Conservation (phyloP, 2,888 invertebrate species). For the Cremastinae sp. region DNA sequence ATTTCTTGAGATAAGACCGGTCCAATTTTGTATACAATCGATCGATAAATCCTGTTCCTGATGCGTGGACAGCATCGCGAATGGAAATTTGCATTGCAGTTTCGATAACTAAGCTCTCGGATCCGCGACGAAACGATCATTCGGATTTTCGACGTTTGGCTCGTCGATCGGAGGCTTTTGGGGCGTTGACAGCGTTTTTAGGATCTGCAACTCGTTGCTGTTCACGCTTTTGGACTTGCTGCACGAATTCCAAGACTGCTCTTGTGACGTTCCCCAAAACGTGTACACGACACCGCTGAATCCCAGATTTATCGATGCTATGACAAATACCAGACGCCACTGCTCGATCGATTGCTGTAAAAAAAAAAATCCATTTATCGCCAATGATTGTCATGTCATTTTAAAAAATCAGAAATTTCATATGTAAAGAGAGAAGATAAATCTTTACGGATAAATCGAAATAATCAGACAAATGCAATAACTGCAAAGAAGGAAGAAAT, state of each 20-base stretch:
- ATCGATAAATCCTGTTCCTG: background rate
- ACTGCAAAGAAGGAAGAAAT: no score
- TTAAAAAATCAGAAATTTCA: background rate
- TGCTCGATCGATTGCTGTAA: constrained; percentile 77
- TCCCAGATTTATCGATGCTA: constrained; percentile 71
- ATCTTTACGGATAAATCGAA: no score
- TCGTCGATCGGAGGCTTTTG: constrained; percentile 10
- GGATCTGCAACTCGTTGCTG: constrained; percentile 42
- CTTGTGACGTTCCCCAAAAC: constrained; percentile 73
- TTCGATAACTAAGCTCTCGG: constrained; percentile 1
- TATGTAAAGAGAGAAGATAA: no score
- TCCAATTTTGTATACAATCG: background rate
- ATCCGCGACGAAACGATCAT: constrained; percentile 1
- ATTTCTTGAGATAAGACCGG: background rate
- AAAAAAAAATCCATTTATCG: constrained; percentile 31
- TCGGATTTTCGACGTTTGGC: constrained; percentile 15
- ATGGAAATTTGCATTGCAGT: no score
- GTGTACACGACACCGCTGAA: constrained; percentile 69
- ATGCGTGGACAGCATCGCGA: no score
- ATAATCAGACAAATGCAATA: no score
- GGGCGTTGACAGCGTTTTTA: constrained; percentile 29
- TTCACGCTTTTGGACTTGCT: constrained; percentile 26
- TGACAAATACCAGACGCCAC: constrained; percentile 76
- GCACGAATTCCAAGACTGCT: constrained; percentile 75
- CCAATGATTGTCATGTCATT: background rate